Evolutionary conservation across 2,113 vertebrate species (phyloP).

Genomic region (Ameiurus melas): DNA sequence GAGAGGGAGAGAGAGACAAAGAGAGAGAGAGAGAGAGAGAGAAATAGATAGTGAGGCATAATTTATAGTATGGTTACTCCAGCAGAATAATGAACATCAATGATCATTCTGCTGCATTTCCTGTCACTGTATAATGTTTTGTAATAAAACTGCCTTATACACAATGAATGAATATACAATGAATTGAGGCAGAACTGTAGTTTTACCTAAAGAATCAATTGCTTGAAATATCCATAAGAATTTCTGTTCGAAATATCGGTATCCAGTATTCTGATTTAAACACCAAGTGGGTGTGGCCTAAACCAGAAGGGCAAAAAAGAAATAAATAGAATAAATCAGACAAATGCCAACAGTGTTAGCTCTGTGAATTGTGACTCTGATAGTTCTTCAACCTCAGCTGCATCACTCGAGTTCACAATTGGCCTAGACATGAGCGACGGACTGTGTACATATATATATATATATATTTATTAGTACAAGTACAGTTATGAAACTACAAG

Average conservation of each 20-base stretch:
- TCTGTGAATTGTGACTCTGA: slow-evolving; percentile 10
- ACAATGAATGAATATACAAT: neutral
- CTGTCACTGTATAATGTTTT: slow-evolving; percentile 1
- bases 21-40: neutral
- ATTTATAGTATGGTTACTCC: neutral
- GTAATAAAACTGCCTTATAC: slow-evolving; percentile 1
- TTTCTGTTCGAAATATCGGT: too few species aligned
- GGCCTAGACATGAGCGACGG: neutral
- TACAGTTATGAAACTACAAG: too few species aligned
- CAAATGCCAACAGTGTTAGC: neutral
- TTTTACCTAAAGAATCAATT: neutral
- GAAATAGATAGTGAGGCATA: neutral
- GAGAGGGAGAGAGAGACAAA: neutral
- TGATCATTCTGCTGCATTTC: slow-evolving; percentile 9
- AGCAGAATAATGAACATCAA: slow-evolving; percentile 1
- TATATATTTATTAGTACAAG: too few species aligned
- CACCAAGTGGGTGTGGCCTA: neutral
- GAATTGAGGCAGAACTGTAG: neutral
- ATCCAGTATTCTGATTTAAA: neutral
- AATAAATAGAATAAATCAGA: neutral
- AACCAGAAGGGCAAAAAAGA: neutral
- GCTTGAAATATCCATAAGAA: neutral
- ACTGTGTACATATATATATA: neutral
- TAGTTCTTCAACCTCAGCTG: neutral
- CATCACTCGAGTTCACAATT: neutral